Evolutionary conservation across 2,113 vertebrate genomes (phyloP).

Genomic region (Petrocephalus zakoni): DNA sequence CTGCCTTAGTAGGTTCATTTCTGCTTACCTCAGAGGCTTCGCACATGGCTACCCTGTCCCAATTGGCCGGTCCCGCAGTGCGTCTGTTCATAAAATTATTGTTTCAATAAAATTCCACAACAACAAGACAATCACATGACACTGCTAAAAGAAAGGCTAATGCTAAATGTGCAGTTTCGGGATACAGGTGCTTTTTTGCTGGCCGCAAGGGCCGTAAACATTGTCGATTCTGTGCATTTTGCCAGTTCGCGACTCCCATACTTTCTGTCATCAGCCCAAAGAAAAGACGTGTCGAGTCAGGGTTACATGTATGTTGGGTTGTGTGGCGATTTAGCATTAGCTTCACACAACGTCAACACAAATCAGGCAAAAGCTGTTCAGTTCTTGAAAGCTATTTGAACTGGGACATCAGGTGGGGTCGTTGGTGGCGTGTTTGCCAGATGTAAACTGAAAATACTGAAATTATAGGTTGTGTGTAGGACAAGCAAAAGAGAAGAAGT

Average conservation of each 20-base stretch:
- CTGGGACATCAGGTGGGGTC: neutral
- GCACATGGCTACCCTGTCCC: neutral
- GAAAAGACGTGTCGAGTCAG: neutral
- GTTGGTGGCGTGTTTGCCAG: neutral
- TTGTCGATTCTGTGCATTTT: neutral
- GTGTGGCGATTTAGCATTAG: neutral
- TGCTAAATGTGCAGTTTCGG: constrained; percentile 11
- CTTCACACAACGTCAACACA: neutral
- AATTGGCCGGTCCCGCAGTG: neutral
- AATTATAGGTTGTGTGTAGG: neutral
- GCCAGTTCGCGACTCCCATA: too few species aligned
- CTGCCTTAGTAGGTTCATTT: neutral
- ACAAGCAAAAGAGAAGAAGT: neutral
- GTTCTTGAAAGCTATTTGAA: neutral
- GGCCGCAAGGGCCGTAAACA: neutral
- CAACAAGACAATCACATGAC: constrained; percentile 39
- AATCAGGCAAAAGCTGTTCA: neutral
- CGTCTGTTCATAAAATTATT: neutral
- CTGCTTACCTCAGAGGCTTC: neutral
- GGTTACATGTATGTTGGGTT: neutral
- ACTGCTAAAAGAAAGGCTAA: neutral
- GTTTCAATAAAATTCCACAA: constrained; percentile 32
- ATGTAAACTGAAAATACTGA: neutral
- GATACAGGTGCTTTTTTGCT: neutral
- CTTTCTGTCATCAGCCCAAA: neutral